Percentiles rank a stretch among this genome's conserved stretches.
Evolutionary conservation across 2,113 vertebrate species (phyloP).

Genomic region (Isichthys henryi): DNA sequence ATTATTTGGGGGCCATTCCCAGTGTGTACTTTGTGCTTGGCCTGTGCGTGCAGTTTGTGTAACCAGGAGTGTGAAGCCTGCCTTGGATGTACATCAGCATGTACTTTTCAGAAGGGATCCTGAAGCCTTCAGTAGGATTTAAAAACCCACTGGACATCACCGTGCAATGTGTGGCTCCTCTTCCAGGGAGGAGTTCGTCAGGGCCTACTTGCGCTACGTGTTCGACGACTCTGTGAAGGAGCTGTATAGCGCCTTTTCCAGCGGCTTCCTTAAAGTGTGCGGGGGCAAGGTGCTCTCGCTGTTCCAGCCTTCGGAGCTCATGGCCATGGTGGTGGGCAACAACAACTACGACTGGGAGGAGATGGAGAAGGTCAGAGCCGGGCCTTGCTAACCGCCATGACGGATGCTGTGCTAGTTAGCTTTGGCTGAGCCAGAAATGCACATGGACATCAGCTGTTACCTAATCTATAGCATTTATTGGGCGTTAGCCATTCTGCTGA

Average conservation of each 20-base stretch:
- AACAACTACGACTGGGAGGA: constrained; percentile 96
- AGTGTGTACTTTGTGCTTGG: not conserved
- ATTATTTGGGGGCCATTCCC: not conserved
- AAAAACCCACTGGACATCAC: not conserved
- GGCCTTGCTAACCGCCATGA: not conserved
- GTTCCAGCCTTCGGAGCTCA: constrained; percentile 91
- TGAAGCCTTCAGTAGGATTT: not conserved
- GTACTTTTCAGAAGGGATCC: not conserved
- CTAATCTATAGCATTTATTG: not conserved
- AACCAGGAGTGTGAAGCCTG: not conserved
- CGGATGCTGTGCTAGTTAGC: not conserved
- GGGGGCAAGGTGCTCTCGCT: constrained; percentile 87
- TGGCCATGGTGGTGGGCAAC: constrained; percentile 97
- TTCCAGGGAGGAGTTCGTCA: constrained; percentile 85
- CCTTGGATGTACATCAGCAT: not conserved
- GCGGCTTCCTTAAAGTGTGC: constrained; percentile 94
- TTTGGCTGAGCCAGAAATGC: not conserved
- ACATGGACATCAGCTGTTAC: not conserved
- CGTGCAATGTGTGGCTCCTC: not conserved
- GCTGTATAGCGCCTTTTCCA: constrained; percentile 82
- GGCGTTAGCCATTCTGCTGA: not conserved
- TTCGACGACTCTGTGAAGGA: constrained; percentile 77
- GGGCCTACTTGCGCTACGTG: constrained; percentile 85
- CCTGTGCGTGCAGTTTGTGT: not conserved
- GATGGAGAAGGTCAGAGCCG: constrained; percentile 77